A percentile compares a stretch with the other conserved stretches of the same genome.
Conservation (phyloP, 2,113 vertebrate genomes). For the Nothocercus julius region DNA sequence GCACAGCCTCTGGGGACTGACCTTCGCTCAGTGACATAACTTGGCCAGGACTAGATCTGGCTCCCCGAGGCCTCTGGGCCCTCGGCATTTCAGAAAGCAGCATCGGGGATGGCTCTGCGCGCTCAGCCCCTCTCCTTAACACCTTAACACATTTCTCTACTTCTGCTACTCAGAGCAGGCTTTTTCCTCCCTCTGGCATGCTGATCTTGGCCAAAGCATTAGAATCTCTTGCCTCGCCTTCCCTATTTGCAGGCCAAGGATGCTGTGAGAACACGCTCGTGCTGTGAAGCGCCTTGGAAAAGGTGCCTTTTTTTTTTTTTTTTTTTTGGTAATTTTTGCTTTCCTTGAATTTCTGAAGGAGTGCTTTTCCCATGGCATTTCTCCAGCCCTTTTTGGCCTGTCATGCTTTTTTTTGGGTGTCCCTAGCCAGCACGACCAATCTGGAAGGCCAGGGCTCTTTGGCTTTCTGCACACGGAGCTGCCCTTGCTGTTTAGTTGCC, state of each 20-base stretch:
- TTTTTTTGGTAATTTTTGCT: background rate
- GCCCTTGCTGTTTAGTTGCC: background rate
- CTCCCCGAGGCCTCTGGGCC: background rate
- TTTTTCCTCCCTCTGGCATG: background rate
- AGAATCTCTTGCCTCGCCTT: slow-evolving; percentile 26
- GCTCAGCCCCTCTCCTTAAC: background rate
- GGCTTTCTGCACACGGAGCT: background rate
- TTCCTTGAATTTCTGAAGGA: background rate
- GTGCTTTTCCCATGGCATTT: background rate
- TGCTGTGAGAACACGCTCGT: background rate
- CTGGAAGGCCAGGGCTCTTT: background rate
- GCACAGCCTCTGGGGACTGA: accelerated
- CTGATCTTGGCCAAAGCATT: slow-evolving; percentile 22
- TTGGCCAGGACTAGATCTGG: too few relatives aligned
- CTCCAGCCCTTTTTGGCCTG: background rate
- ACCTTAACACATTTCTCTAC: background rate
- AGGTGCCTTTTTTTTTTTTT: accelerated
- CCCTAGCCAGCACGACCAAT: background rate
- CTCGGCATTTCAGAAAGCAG: background rate
- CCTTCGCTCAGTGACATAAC: background rate
- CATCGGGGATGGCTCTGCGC: background rate
- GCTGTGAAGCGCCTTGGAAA: background rate
- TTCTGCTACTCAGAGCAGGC: background rate
- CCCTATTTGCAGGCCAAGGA: background rate
- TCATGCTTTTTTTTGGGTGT: background rate